Evolutionary conservation across 2,888 invertebrate species (phyloP), one percentile per base, ranked within the genome.

Genomic region (Catocala nupta): DNA sequence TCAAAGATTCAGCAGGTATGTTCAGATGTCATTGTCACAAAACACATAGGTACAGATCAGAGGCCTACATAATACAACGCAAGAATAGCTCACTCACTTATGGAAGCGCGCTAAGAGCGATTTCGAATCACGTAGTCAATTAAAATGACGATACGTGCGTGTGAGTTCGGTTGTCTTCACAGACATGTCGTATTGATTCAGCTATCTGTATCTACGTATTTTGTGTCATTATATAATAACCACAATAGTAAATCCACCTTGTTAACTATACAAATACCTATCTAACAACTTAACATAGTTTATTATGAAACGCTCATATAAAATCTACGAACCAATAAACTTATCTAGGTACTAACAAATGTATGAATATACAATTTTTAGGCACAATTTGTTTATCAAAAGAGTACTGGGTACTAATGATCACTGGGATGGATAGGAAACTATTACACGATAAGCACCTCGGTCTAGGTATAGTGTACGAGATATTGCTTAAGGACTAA

Each of bases 271-370:
- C 70, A 68, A 70, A 78, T 68, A 85, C 86, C 68, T 82, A 81
- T 74, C 81, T 86, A 89, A 83, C 81, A 89, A 90, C 87, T 83
- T 84, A 82, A 77, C 75, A 80, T 78, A 82, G 74, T 81, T 81
- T 85, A 85, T 84, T 78, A 85, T 81, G 83, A 86, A 90, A 90
- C 89, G 82, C 80, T 87, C 83, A 84, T 91, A 91, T 92, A 92
- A 92, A 92, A 91, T 90, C 88, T 90, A 92, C 86, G 83, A 85
- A 89, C 87, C 82, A 78, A 83, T 80, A 81, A 77, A 77, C 79
- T 74, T 78, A 78, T 78, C 76, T 82, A 81, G 64, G 65, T 77
- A 84, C 83, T 89, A 90, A 91, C 88, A 88, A 88, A 86, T 87
- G 81, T 88, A 86, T 87, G 84, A 86, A 87, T 85, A 89, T 84